These are phyloP conservation scores for Heteromyza rotundicornis DNA, from an alignment of 2,888 invertebrate genomes.

Conservation along the genomic window DNA sequence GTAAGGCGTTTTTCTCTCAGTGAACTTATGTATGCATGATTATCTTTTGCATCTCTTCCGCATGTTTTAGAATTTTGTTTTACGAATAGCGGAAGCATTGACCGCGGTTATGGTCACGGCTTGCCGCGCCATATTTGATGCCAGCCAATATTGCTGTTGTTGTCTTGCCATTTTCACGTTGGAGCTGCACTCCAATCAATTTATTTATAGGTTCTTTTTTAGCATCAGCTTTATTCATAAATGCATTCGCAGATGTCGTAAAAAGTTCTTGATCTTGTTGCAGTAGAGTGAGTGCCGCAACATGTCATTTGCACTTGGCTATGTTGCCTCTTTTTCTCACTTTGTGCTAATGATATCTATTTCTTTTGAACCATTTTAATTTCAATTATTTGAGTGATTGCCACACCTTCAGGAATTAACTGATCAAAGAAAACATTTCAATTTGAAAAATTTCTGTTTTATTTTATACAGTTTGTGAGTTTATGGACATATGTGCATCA, in stretches of 20 bases:
- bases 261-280: neutral
- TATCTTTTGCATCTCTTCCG: constrained; percentile 3
- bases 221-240: neutral
- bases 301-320: constrained; percentile 39
- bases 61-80: neutral
- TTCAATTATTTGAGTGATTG: no score
- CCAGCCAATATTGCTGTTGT: neutral
- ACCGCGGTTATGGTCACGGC: neutral
- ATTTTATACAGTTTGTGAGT: no score
- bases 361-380: neutral
- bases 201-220: neutral
- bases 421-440: no score
- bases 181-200: no score
- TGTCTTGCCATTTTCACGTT: no score
- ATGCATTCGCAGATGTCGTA: constrained; percentile 1
- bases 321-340: no score
- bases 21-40: no score
- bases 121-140: neutral
- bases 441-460: no score
- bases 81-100: neutral
- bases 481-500: no score
- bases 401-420: no score
- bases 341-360: no score
- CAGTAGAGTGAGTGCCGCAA: constrained; percentile 15
- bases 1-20: no score